Evolutionary conservation across 2,888 invertebrate species (phyloP).

Genomic region (Rhagonycha fulva): DNA sequence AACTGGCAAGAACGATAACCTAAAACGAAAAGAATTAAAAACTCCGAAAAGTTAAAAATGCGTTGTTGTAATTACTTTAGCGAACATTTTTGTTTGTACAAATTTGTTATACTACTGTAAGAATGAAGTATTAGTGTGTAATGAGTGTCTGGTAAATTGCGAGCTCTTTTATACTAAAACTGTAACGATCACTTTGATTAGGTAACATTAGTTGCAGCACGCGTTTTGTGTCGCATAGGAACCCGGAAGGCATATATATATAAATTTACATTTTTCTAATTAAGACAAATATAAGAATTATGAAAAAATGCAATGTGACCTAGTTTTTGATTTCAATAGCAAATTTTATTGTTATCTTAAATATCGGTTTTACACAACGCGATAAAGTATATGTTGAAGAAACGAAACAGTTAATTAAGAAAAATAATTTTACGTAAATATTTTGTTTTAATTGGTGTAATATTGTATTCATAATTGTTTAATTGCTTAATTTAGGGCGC

Average conservation of each 20-base stretch:
- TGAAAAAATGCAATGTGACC: background rate
- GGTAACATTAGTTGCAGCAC: background rate
- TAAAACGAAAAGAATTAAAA: background rate
- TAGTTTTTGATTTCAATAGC: background rate
- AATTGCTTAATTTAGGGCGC: background rate
- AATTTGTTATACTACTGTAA: background rate
- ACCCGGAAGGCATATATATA: background rate
- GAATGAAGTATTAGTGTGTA: slow-evolving; percentile 8
- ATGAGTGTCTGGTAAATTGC: slow-evolving; percentile 12
- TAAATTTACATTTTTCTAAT: slow-evolving; percentile 1
- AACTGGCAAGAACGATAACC: slow-evolving; percentile 5
- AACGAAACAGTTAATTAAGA: background rate
- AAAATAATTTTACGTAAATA: background rate
- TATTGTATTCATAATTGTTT: background rate
- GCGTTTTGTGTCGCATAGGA: background rate
- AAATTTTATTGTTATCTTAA: background rate
- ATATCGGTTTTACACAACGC: background rate
- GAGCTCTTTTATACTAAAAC: slow-evolving; percentile 15
- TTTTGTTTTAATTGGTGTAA: background rate
- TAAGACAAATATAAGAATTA: background rate
- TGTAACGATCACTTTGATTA: slow-evolving; percentile 19
- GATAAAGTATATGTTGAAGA: background rate
- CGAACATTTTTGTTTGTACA: background rate
- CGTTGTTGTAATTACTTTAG: background rate
- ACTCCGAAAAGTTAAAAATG: background rate